Evolutionary conservation across 1,140 invertebrate species (phyloP), one percentile per base, ranked within the genome.

Genomic region (Phenacoccus solenopsis): DNA sequence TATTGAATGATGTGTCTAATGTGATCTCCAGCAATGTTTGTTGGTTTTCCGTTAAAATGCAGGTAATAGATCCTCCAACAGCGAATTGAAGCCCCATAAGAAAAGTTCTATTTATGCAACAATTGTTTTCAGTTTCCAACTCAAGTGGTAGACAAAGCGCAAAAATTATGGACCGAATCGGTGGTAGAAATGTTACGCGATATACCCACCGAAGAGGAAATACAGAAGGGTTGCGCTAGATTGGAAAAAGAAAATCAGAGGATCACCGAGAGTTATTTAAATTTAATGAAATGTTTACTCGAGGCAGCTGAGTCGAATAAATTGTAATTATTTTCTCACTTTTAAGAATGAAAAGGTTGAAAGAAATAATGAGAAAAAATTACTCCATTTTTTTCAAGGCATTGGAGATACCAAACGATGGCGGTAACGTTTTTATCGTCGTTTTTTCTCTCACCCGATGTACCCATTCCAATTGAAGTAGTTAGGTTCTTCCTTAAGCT

Each of bases 391-490:
- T 27, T 4, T 80, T 79, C 28, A 75, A 88, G 86, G 24, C 89
- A 93, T 78, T 94, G 92, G 92, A 81, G 90, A 22, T 88, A 90
- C 74, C 82, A 88, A 69, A 82, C 87, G 64, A 84, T 94, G 76
- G 86, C 85, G 22, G 84, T 91, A 75, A 83, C 84, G 57, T 84
- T 95, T 76, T 80, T 96, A 5, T 81, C 82, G 10, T 78, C 86
- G 49, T 81, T 93, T 28, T 80, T 93, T 27, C 82, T 90, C 1
- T 86, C 92, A 73, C 81, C 86, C 5, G 87, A 94, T 76, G 81
- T 87, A 5, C 78, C 79, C 4, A 86, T 87, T 75, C 84, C 88
- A 0, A 72, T 82, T 0, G 76, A 80, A 24, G 82, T 87, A 0
- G 85, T 93, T 4, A 78, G 82, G n/a, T 83, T 88, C 32, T 87